phyloP scores from a whole-genome alignment of 1,140 invertebrate species.

The Uloborus diversus region DNA sequence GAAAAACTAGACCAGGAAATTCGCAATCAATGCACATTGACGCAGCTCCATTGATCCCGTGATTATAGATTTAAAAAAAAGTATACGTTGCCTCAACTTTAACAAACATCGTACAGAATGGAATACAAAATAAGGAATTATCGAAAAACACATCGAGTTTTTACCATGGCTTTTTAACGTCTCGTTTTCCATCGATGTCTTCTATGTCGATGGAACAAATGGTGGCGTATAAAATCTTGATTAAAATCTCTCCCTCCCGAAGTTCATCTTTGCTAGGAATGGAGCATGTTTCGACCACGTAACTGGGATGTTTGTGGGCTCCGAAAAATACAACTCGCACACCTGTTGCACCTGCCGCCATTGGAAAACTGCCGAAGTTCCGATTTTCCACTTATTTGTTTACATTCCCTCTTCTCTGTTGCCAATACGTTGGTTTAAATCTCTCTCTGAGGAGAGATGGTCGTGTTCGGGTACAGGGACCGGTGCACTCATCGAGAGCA shows the following conservation, averaged over 20 bases:
- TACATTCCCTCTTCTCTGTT: no score
- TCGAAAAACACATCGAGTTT: neutral
- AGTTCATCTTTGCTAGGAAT: slow-evolving; percentile 22
- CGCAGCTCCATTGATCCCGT: no score
- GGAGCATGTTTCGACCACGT: slow-evolving; percentile 42
- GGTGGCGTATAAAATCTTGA: slow-evolving; percentile 43
- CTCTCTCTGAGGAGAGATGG: no score
- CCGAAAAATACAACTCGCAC: slow-evolving; percentile 52
- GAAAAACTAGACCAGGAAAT: no score
- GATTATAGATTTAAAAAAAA: neutral
- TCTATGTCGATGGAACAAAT: slow-evolving; percentile 42
- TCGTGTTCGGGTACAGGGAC: no score
- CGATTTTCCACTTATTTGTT: no score
- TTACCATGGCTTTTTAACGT: slow-evolving; percentile 47
- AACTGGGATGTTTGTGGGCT: slow-evolving; percentile 48
- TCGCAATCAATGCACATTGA: no score
- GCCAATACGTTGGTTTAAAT: no score
- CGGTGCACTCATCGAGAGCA: no score
- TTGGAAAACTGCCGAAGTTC: no score
- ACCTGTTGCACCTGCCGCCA: slow-evolving; percentile 55
- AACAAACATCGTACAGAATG: neutral
- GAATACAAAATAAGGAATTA: slow-evolving; percentile 5
- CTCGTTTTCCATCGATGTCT: slow-evolving; percentile 39
- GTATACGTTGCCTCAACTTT: neutral
- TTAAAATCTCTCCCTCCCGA: slow-evolving; percentile 44